phyloP scores from a whole-genome alignment of 2,888 invertebrate species.

The Xylocampa areola region DNA sequence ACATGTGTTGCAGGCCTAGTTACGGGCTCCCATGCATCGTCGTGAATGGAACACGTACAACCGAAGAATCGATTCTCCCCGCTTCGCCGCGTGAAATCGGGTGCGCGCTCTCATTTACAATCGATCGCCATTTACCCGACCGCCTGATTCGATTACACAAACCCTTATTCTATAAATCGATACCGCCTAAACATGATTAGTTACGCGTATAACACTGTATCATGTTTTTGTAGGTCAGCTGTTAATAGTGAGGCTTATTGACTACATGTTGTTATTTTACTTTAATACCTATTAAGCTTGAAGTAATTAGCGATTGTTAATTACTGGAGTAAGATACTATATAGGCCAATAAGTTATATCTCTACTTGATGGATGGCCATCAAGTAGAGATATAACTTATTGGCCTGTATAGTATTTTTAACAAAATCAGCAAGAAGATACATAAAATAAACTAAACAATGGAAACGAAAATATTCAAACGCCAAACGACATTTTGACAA shows the following conservation, averaged over 20 bases:
- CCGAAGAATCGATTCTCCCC: conserved; percentile 82
- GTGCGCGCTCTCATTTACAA: conserved; percentile 77
- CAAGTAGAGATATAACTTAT: neutral
- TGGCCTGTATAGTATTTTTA: neutral
- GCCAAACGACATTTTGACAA: conserved; percentile 79
- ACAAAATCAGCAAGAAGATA: conserved; percentile 10
- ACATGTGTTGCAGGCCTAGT: conserved; percentile 48
- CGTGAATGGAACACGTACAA: conserved; percentile 73
- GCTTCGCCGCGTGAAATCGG: conserved; percentile 85
- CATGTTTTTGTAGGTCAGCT: conserved; percentile 13
- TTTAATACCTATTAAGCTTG: neutral
- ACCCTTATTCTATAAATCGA: conserved; percentile 70
- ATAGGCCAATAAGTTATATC: neutral
- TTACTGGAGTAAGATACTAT: neutral
- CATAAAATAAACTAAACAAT: conserved; percentile 29
- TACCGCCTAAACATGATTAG: conserved; percentile 45
- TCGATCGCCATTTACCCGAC: conserved; percentile 77
- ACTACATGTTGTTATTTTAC: neutral
- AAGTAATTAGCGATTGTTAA: too few species aligned
- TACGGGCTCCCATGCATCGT: conserved; percentile 65
- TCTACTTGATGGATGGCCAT: too few species aligned
- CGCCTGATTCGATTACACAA: conserved; percentile 79
- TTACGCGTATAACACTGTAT: conserved; percentile 46
- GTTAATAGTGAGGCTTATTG: neutral
- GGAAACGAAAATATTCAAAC: conserved; percentile 66